A percentile compares a stretch with the other conserved stretches of the same genome.
Conservation (phyloP, 2,797 vertebrate species). For the Gila robusta region DNA sequence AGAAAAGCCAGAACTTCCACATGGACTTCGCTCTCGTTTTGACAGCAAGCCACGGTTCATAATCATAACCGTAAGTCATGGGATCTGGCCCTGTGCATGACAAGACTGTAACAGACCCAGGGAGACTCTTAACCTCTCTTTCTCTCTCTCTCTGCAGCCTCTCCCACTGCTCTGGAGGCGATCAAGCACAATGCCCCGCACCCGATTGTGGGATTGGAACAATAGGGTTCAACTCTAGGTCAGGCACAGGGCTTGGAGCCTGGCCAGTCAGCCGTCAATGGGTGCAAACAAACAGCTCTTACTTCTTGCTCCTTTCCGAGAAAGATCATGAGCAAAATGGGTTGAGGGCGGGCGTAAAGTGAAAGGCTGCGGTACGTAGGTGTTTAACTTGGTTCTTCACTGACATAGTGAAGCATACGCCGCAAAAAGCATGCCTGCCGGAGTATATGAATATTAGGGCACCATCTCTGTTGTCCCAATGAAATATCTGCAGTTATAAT, state of each 20-base stretch:
- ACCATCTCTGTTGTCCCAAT: slow-evolving; percentile 9
- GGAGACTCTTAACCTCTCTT: slow-evolving; percentile 59
- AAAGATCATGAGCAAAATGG: slow-evolving; percentile 51
- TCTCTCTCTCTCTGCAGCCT: slow-evolving; percentile 45
- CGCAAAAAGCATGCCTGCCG: slow-evolving; percentile 30
- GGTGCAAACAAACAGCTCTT: slow-evolving; percentile 74
- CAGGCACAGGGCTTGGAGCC: slow-evolving; percentile 85
- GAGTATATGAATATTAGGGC: neutral
- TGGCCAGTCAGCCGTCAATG: slow-evolving; percentile 88
- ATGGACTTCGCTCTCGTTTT: slow-evolving; percentile 51
- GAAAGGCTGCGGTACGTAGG: slow-evolving; percentile 46
- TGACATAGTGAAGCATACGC: neutral
- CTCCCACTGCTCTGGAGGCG: slow-evolving; percentile 59
- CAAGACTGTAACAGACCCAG: slow-evolving; percentile 52
- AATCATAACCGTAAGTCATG: slow-evolving; percentile 62
- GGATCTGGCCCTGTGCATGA: slow-evolving; percentile 54
- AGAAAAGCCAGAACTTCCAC: slow-evolving; percentile 51
- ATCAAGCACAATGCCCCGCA: slow-evolving; percentile 63
- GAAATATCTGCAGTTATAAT: neutral
- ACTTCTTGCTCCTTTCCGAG: slow-evolving; percentile 60
- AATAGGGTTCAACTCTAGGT: slow-evolving; percentile 91
- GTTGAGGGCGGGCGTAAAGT: slow-evolving; percentile 27
- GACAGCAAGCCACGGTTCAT: slow-evolving; percentile 53
- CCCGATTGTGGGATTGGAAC: slow-evolving; percentile 81
- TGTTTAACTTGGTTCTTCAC: slow-evolving; percentile 26